Conservation (phyloP, 2,888 invertebrate species). For the Stenodera caucasica region DNA sequence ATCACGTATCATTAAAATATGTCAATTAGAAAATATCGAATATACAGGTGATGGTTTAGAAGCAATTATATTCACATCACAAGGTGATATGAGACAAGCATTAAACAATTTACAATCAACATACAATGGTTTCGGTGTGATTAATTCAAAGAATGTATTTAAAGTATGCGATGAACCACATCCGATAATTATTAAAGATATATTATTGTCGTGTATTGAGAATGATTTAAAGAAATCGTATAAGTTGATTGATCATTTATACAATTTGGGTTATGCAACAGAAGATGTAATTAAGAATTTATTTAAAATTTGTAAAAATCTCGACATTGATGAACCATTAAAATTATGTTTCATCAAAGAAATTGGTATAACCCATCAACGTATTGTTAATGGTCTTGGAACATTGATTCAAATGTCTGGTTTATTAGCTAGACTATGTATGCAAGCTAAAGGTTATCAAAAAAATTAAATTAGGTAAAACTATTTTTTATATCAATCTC, state of each 20-base stretch:
- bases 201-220: conserved; percentile 81
- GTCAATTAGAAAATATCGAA: conserved; percentile 75
- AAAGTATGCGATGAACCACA: conserved; percentile 99
- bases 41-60: conserved; percentile 92
- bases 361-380: conserved; percentile 88
- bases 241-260: conserved; percentile 83
- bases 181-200: conserved; percentile 87
- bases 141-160: conserved; percentile 94
- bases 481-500: no score
- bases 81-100: conserved; percentile 98
- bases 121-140: conserved; percentile 86
- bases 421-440: conserved; percentile 80
- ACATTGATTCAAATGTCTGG: conserved; percentile 90
- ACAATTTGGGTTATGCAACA: conserved; percentile 92
- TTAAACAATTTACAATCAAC: conserved; percentile 97
- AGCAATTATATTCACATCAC: conserved; percentile 96
- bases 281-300: conserved; percentile 96
- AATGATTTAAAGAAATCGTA: conserved; percentile 86
- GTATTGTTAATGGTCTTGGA: conserved; percentile 85
- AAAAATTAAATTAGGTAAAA: no score
- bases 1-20: conserved; percentile 76
- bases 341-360: conserved; percentile 76
- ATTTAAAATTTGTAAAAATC: conserved; percentile 89
- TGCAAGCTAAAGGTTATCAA: conserved; percentile 30
- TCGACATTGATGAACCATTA: conserved; percentile 77